A percentile compares a stretch with the other conserved stretches of the same genome.
phyloP scores from a whole-genome alignment of 2,888 invertebrate species.

The Eustalomyia histrio region DNA sequence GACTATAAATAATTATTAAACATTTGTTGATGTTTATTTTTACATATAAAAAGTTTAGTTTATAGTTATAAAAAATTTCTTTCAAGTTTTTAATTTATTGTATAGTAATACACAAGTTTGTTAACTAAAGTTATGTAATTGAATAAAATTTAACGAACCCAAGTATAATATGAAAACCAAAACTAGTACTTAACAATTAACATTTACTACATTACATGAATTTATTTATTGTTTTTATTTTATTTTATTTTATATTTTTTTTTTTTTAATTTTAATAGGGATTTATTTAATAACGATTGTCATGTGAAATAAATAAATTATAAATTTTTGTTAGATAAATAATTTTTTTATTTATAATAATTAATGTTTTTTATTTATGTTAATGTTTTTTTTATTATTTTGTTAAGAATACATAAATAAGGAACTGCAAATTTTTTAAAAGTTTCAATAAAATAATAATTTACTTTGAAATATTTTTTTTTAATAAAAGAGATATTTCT shows the following conservation, averaged over 20 bases:
- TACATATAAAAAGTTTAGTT: slow-evolving; percentile 46
- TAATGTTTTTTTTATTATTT: neutral
- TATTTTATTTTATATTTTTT: slow-evolving; percentile 17
- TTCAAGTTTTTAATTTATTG: neutral
- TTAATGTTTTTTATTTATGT: too few relatives aligned
- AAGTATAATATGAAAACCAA: slow-evolving; percentile 18
- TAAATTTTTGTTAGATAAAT: neutral
- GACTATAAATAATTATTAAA: slow-evolving; percentile 31
- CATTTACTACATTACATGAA: slow-evolving; percentile 33
- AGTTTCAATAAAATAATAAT: too few relatives aligned
- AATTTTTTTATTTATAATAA: neutral
- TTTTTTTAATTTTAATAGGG: neutral
- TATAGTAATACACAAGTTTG: slow-evolving; percentile 39
- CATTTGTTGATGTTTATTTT: slow-evolving; percentile 25
- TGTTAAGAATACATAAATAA: neutral
- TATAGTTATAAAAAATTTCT: slow-evolving; percentile 31
- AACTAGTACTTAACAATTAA: slow-evolving; percentile 49
- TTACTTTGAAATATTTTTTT: too few relatives aligned
- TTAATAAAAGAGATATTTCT: too few relatives aligned
- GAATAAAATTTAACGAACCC: slow-evolving; percentile 38
- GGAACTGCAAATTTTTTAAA: neutral
- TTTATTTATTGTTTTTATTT: too few relatives aligned
- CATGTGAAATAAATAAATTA: slow-evolving; percentile 65
- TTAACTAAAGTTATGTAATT: slow-evolving; percentile 61
- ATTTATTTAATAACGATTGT: slow-evolving; percentile 72